Evolutionary conservation across 2,113 vertebrate genomes (phyloP).

Genomic region (Cromileptes altivelis): DNA sequence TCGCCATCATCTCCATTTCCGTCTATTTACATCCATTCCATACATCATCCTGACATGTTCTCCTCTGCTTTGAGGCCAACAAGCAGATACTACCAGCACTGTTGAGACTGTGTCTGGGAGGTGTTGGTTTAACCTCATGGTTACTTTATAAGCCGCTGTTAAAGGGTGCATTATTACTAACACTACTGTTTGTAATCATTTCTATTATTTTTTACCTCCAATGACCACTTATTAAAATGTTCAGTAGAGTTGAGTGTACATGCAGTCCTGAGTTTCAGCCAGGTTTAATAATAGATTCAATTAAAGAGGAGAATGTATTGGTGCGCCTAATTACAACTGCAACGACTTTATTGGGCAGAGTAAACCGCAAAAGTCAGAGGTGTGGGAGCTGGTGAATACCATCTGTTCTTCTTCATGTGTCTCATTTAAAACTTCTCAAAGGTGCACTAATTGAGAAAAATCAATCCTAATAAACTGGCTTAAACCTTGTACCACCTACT

Average conservation of each 20-base stretch:
- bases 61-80: background rate
- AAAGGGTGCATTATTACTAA: background rate
- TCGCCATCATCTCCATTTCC: slow-evolving; percentile 34
- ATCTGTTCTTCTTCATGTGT: background rate
- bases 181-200: background rate
- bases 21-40: slow-evolving; percentile 61
- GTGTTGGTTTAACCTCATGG: background rate
- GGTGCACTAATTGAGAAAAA: no score
- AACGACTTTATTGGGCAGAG: background rate
- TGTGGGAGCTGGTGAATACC: background rate
- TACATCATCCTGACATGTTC: slow-evolving; percentile 57
- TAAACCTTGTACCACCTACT: no score
- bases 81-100: background rate
- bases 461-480: no score
- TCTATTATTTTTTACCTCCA: background rate
- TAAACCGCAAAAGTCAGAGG: background rate
- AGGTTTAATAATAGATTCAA: background rate
- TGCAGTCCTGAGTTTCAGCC: background rate
- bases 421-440: background rate
- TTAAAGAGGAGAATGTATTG: no score
- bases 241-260: background rate
- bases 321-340: background rate
- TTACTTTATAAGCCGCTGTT: background rate
- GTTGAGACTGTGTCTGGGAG: slow-evolving; percentile 4
- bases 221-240: background rate